Conservation (phyloP, 2,113 vertebrate species). For the Fulmarus glacialis region DNA sequence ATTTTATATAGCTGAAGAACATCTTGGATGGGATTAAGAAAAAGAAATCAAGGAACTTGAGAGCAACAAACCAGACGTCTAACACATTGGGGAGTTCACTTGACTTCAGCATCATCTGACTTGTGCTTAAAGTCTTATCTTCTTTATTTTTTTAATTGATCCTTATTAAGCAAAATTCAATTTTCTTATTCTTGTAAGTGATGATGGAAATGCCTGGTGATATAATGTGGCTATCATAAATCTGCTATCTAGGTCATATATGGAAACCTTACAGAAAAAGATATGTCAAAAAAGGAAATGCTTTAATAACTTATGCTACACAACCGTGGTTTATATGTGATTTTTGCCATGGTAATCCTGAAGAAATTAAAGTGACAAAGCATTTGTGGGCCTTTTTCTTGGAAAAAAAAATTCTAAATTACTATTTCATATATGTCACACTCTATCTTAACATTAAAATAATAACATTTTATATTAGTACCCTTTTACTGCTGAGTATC, state of each 20-base stretch:
- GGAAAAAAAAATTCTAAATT: background rate
- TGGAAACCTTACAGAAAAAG: background rate
- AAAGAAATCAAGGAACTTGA: background rate
- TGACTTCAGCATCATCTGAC: background rate
- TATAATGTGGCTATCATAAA: background rate
- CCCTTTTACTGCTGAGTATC: background rate
- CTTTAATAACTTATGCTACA: background rate
- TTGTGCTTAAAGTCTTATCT: background rate
- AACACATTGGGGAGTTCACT: background rate
- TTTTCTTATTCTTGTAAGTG: background rate
- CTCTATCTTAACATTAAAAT: background rate
- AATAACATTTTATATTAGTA: background rate
- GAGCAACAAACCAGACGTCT: background rate
- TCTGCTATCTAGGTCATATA: background rate
- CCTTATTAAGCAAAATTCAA: background rate
- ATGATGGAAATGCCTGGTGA: background rate
- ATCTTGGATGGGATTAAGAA: background rate
- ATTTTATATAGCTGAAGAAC: background rate
- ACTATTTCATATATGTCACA: background rate
- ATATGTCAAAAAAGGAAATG: background rate
- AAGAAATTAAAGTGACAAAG: background rate
- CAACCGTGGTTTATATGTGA: background rate
- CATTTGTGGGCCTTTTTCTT: background rate
- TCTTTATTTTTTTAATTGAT: background rate
- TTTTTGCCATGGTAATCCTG: background rate